Evolutionary conservation across 2,888 invertebrate species (phyloP).

Genomic region (Antheraea yamamai): DNA sequence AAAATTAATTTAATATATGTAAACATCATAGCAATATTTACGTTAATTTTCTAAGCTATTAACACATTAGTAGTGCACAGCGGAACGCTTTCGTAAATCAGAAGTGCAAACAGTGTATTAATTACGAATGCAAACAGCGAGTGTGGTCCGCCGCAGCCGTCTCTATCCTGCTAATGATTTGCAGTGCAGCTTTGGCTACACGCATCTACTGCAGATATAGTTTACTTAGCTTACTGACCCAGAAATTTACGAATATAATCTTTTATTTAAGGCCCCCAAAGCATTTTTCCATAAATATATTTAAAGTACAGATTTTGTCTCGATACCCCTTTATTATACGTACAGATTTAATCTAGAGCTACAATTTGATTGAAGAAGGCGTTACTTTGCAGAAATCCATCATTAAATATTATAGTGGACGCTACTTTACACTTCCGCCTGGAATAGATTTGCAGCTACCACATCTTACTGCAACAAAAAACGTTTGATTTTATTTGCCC

Average conservation of each 20-base stretch:
- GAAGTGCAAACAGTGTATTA: constrained; percentile 80
- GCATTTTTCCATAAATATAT: too few species aligned
- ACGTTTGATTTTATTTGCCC: too few species aligned
- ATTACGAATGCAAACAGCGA: constrained; percentile 82
- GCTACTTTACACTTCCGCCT: too few species aligned
- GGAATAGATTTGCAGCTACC: too few species aligned
- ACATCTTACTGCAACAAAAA: too few species aligned
- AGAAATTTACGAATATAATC: neutral
- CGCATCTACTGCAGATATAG: constrained; percentile 16
- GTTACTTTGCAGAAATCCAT: too few species aligned
- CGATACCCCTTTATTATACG: too few species aligned
- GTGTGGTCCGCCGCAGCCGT: constrained; percentile 77
- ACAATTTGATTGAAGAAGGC: too few species aligned
- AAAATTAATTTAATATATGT: neutral
- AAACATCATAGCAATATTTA: constrained; percentile 24
- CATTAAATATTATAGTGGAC: too few species aligned
- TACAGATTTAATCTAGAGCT: too few species aligned
- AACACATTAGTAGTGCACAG: constrained; percentile 76
- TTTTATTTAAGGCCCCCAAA: neutral
- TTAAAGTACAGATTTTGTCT: too few species aligned
- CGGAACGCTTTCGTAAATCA: constrained; percentile 77
- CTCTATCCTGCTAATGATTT: constrained; percentile 81
- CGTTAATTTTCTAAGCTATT: constrained; percentile 75
- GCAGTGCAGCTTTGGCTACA: constrained; percentile 59
- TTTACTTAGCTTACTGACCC: constrained; percentile 18